phyloP scores from a whole-genome alignment of 2,888 invertebrate genomes.

The Epirrhoe alternata region DNA sequence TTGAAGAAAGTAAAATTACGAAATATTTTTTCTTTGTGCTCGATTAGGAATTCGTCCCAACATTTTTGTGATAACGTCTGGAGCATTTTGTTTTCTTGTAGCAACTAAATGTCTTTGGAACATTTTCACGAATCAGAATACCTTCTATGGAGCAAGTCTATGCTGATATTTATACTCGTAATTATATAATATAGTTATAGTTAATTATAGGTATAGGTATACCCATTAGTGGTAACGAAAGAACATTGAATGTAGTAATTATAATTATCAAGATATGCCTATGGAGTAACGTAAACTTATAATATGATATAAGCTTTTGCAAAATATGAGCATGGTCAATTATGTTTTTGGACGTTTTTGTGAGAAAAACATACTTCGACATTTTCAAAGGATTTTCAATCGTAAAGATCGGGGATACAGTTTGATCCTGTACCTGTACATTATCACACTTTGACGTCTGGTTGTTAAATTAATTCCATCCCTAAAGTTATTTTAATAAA shows the following conservation, averaged over 20 bases:
- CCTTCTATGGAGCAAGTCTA: neutral
- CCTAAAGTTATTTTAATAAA: conserved; percentile 22
- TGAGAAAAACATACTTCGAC: no score
- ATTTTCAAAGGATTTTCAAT: no score
- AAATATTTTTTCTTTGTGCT: conserved; percentile 35
- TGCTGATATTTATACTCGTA: no score
- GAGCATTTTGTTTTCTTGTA: neutral
- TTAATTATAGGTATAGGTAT: neutral
- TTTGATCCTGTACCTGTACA: no score
- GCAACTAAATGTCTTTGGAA: neutral
- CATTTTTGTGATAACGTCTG: conserved; percentile 32
- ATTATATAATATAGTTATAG: no score
- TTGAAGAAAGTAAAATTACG: conserved; percentile 40
- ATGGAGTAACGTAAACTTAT: neutral
- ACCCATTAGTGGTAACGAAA: neutral
- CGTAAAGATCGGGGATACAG: no score
- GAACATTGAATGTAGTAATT: neutral
- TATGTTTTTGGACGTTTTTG: no score
- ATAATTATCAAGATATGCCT: neutral
- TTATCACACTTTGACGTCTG: neutral
- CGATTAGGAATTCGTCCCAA: conserved; percentile 22
- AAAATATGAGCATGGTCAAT: no score
- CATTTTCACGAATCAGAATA: neutral
- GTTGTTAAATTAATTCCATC: conserved; percentile 7
- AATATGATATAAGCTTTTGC: no score